phyloP scores from a whole-genome alignment of 2,113 vertebrate genomes.

The Cyprinodon brontotheroides region DNA sequence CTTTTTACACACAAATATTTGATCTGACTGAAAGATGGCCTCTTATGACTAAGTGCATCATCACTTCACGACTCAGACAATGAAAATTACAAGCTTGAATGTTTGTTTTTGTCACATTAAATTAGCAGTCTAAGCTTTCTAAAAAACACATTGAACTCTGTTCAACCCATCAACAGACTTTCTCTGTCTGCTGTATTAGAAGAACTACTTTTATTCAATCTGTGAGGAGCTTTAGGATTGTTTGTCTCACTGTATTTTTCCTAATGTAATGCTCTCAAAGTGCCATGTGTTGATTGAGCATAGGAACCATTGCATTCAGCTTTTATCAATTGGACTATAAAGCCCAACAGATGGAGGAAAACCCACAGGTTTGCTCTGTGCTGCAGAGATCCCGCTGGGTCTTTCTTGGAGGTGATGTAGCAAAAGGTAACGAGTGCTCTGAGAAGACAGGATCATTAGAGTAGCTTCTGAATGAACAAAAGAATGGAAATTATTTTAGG shows the following conservation, averaged over 20 bases:
- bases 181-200: conserved; percentile 17
- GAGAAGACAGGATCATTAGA: conserved; percentile 38
- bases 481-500: conserved; percentile 46
- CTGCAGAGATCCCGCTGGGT: conserved; percentile 3
- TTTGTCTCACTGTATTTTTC: background rate
- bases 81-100: conserved; percentile 38
- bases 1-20: background rate
- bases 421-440: conserved; percentile 19
- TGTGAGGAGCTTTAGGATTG: conserved; percentile 25
- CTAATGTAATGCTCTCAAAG: conserved; percentile 1
- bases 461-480: conserved; percentile 11
- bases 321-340: conserved; percentile 6
- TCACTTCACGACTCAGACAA: conserved; percentile 19
- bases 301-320: background rate
- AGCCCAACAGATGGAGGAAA: background rate
- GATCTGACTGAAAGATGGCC: background rate
- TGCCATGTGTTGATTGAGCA: conserved; percentile 9
- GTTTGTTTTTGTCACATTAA: conserved; percentile 33
- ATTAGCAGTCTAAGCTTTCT: conserved; percentile 10
- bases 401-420: conserved; percentile 9
- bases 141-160: conserved; percentile 43
- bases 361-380: background rate
- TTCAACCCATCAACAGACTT: conserved; percentile 35
- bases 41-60: background rate
- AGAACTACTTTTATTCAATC: conserved; percentile 17